Conservation (phyloP, 2,113 vertebrate species). For the Apteryx owenii region DNA sequence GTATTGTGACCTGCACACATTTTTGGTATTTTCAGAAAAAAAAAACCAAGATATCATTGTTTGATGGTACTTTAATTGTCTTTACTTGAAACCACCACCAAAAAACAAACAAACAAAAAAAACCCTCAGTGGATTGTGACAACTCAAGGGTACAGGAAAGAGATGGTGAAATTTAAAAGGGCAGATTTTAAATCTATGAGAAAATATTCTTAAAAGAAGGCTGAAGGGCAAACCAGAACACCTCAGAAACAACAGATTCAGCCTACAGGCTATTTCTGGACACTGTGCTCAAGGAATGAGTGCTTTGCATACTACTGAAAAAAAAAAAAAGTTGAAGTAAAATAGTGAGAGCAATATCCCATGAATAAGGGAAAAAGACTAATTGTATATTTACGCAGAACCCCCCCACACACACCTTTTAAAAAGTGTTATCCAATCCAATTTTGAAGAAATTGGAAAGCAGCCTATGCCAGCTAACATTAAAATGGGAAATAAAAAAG, state of each 20-base stretch:
- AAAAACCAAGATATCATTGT: not conserved
- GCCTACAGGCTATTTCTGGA: not conserved
- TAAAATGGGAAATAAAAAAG: not conserved
- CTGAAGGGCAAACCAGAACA: not conserved
- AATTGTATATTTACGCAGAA: not conserved
- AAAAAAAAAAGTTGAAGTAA: not conserved
- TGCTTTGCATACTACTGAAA: not conserved
- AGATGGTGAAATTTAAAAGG: not conserved
- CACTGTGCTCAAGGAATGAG: not conserved
- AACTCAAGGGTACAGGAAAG: not conserved
- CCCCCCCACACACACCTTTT: not conserved
- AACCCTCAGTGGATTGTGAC: not conserved
- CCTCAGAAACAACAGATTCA: not conserved
- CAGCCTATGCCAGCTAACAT: not conserved
- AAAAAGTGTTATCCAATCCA: not conserved
- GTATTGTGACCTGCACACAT: not conserved
- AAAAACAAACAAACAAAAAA: not conserved
- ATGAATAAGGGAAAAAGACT: not conserved
- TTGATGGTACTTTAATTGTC: not conserved
- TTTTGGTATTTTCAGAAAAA: not conserved
- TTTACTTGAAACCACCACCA: not conserved
- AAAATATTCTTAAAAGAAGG: not conserved
- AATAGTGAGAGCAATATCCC: not conserved
- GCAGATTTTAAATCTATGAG: not conserved
- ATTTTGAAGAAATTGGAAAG: not conserved